Conservation (phyloP, 1,140 invertebrate genomes). For the Leptestheria dahalacensis region DNA sequence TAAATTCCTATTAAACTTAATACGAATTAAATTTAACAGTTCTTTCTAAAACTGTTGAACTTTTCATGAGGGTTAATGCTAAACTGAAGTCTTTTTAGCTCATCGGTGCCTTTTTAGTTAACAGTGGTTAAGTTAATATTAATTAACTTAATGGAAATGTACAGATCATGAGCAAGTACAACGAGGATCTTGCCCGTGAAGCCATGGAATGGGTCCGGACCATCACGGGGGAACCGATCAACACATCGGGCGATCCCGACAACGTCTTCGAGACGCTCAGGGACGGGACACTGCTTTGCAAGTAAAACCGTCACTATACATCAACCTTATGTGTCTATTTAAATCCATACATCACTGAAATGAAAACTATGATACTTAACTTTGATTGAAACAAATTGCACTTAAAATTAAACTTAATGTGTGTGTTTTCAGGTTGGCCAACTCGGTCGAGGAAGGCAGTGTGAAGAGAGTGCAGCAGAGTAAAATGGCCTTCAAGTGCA, state of each 20-base stretch:
- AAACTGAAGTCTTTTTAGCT: too few relatives aligned
- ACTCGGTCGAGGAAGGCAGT: constrained; percentile 54
- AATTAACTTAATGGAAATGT: too few relatives aligned
- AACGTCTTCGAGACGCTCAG: constrained; percentile 80
- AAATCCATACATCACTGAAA: background rate
- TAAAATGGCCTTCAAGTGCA: constrained; percentile 87
- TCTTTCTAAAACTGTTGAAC: too few relatives aligned
- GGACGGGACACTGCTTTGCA: constrained; percentile 73
- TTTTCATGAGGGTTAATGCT: too few relatives aligned
- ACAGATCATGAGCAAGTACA: constrained; percentile 91
- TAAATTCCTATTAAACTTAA: constrained; percentile 26
- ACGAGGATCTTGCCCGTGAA: constrained; percentile 76
- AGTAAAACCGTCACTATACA: constrained; percentile 34
- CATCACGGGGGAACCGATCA: constrained; percentile 58
- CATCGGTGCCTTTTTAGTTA: too few relatives aligned
- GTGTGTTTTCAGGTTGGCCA: constrained; percentile 48
- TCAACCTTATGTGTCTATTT: too few relatives aligned
- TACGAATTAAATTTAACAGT: too few relatives aligned
- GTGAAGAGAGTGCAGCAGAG: constrained; percentile 77
- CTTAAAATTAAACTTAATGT: constrained; percentile 20
- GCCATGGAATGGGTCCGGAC: constrained; percentile 76
- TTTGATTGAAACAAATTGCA: too few relatives aligned
- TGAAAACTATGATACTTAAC: too few relatives aligned
- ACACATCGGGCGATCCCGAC: constrained; percentile 69
- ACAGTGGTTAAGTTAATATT: too few relatives aligned